Conservation (phyloP, 2,888 invertebrate genomes). For the Caenorhabditis drosophilae region DNA sequence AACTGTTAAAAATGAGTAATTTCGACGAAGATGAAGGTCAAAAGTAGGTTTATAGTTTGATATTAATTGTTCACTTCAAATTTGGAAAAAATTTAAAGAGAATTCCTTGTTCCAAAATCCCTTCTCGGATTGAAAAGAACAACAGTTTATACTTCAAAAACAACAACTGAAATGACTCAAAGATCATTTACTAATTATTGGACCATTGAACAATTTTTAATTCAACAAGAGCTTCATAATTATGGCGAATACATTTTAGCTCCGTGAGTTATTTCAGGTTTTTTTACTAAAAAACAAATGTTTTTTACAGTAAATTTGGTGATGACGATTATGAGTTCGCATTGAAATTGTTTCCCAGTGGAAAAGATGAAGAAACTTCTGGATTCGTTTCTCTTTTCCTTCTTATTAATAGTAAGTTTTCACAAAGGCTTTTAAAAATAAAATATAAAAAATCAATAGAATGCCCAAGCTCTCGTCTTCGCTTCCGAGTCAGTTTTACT, state of each 20-base stretch:
- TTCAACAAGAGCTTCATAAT: conserved; percentile 39
- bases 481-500: conserved; percentile 56
- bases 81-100: no score
- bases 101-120: no score
- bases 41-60: no score
- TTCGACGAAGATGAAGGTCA: no score
- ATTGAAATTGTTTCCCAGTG: conserved; percentile 54
- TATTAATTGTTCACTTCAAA: no score
- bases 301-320: conserved; percentile 52
- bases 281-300: no score
- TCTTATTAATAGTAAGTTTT: conserved; percentile 44
- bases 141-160: conserved; percentile 2
- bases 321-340: conserved; percentile 45
- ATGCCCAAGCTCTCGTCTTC: conserved; percentile 47
- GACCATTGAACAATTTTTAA: conserved; percentile 43
- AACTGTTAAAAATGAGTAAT: no score
- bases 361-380: conserved; percentile 58
- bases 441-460: no score
- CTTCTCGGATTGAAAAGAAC: background rate
- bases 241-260: conserved; percentile 36
- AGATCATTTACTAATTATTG: conserved; percentile 23
- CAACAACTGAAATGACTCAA: conserved; percentile 13
- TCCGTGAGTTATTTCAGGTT: conserved; percentile 21
- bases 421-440: background rate
- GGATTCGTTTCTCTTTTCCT: conserved; percentile 55